phyloP scores from a whole-genome alignment of 2,797 vertebrate genomes.

The Hydrolagus colliei region DNA sequence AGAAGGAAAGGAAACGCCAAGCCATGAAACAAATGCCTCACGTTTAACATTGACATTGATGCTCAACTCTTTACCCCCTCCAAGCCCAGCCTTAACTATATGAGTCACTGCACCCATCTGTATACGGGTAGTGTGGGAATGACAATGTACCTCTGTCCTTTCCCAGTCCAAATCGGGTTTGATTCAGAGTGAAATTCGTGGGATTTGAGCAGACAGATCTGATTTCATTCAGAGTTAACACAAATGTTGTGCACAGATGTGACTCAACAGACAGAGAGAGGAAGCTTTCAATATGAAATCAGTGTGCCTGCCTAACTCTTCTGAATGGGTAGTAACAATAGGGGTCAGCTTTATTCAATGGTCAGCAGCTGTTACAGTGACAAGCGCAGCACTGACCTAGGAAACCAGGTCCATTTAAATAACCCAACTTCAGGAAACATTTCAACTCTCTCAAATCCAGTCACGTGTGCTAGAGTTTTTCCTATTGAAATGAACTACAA shows the following conservation, averaged over 20 bases:
- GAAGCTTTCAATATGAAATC: slow-evolving; percentile 1
- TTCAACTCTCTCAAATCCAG: slow-evolving; percentile 46
- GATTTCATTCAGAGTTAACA: neutral
- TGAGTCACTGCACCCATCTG: too few species aligned
- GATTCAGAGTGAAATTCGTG: neutral
- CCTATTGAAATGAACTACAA: slow-evolving; percentile 48
- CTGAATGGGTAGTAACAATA: neutral
- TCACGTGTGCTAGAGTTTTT: slow-evolving; percentile 48
- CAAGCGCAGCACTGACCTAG: slow-evolving; percentile 45
- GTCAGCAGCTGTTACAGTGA: slow-evolving; percentile 1
- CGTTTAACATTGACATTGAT: too few species aligned
- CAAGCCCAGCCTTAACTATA: too few species aligned
- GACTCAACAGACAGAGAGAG: neutral
- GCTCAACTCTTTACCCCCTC: too few species aligned
- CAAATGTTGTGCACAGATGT: neutral
- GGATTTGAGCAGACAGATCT: neutral
- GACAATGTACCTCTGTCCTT: too few species aligned
- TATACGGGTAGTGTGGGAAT: too few species aligned
- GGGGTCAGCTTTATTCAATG: neutral
- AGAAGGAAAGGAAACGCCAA: too few species aligned
- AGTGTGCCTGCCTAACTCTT: neutral
- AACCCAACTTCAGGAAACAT: slow-evolving; percentile 56
- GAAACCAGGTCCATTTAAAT: slow-evolving; percentile 51
- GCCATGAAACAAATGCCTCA: too few species aligned
- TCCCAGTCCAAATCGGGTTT: neutral